Evolutionary conservation across 2,797 vertebrate species (phyloP).

Genomic region (Phataginus tetradactyla): DNA sequence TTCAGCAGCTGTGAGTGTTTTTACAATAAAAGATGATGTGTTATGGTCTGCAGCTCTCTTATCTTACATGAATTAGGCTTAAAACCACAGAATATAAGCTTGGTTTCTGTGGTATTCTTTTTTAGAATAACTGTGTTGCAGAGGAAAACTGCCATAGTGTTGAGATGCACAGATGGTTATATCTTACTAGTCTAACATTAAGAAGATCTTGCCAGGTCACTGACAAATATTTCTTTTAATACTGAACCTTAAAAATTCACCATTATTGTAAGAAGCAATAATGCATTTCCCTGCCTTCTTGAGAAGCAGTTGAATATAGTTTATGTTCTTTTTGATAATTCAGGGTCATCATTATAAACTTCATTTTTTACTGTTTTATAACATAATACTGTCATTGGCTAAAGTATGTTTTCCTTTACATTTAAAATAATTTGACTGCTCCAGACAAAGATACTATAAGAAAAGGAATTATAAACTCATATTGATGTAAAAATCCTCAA

Average conservation of each 20-base stretch:
- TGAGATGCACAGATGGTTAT: neutral
- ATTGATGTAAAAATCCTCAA: neutral
- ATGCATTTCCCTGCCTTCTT: constrained; percentile 4
- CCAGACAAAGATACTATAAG: neutral
- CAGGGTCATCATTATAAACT: neutral
- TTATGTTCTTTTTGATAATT: neutral
- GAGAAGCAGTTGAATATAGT: neutral
- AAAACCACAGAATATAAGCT: constrained; percentile 12
- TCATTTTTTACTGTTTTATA: neutral
- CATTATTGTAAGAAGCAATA: neutral
- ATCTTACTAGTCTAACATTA: constrained; percentile 6
- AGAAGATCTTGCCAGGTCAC: neutral
- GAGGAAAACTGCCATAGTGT: neutral
- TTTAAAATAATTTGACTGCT: neutral
- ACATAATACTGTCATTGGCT: neutral
- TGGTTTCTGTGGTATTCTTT: constrained; percentile 47
- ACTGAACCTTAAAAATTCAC: neutral
- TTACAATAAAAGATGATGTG: neutral
- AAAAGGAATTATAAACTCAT: neutral
- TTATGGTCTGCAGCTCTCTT: constrained; percentile 35
- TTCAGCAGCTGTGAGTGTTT: neutral
- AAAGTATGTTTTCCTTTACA: constrained; percentile 3
- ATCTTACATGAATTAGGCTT: constrained; percentile 51
- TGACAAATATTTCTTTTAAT: constrained; percentile 24
- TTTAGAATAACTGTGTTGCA: constrained; percentile 3